phyloP scores from a whole-genome alignment of 1,140 invertebrate genomes.

The Drosophila jambulina region DNA sequence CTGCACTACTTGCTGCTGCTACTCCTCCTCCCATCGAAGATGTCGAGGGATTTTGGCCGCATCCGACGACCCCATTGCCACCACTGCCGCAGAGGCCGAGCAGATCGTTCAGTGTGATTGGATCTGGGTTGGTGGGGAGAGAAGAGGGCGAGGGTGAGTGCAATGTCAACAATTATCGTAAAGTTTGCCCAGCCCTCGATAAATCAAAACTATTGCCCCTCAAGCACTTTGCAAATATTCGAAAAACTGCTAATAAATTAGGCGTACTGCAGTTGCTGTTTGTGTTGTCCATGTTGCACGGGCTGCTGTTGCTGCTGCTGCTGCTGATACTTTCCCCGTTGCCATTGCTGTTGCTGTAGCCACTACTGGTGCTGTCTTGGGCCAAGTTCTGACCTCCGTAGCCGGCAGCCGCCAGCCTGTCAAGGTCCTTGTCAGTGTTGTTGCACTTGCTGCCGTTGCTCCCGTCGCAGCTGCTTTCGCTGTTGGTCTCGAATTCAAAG shows the following conservation, averaged over 20 bases:
- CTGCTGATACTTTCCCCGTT: slow-evolving; percentile 7
- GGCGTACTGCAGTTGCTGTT: slow-evolving; percentile 75
- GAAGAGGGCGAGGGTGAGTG: slow-evolving; percentile 7
- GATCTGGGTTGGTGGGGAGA: slow-evolving; percentile 58
- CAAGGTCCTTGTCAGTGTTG: slow-evolving; percentile 46
- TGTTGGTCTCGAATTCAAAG: slow-evolving; percentile 49
- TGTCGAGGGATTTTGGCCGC: slow-evolving; percentile 22
- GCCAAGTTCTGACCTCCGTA: slow-evolving; percentile 63
- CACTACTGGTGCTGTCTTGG: slow-evolving; percentile 39
- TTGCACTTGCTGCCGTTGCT: slow-evolving; percentile 28
- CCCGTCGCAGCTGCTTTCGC: slow-evolving; percentile 7
- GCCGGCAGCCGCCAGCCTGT: slow-evolving; percentile 52
- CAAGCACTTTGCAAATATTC: slow-evolving; percentile 78
- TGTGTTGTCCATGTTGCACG: slow-evolving; percentile 40
- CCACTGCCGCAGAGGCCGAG: slow-evolving; percentile 71
- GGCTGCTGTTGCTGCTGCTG: not conserved
- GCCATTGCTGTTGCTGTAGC: slow-evolving; percentile 26
- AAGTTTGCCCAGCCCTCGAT: slow-evolving; percentile 72
- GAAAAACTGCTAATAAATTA: slow-evolving; percentile 75
- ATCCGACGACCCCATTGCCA: slow-evolving; percentile 35
- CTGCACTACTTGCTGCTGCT: slow-evolving; percentile 12
- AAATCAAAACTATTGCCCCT: slow-evolving; percentile 79
- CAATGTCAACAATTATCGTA: slow-evolving; percentile 69
- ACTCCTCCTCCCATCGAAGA: not conserved
- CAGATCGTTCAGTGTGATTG: slow-evolving; percentile 80